Percentiles rank a stretch among this genome's conserved stretches.
These are phyloP conservation scores for Chloebia gouldiae DNA, from an alignment of 2,113 vertebrate species.

Conservation along the genomic window DNA sequence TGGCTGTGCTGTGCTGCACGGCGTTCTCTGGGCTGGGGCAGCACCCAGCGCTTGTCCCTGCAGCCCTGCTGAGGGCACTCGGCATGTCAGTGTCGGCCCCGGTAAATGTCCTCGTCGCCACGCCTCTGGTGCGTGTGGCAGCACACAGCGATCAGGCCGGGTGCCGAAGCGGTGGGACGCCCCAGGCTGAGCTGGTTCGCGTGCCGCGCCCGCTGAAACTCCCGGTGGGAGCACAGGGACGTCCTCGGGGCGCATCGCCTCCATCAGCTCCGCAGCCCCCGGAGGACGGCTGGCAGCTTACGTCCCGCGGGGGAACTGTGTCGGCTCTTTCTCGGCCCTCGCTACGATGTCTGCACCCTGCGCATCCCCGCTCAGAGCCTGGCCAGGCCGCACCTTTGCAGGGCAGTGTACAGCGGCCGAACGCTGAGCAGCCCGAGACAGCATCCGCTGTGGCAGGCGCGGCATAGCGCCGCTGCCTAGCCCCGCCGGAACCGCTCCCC, in stretches of 20 bases:
- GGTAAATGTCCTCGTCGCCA: neutral
- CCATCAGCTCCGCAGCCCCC: neutral
- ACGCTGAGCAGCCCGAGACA: fast-evolving
- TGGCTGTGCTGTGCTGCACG: neutral
- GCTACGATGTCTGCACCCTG: fast-evolving
- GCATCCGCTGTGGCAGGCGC: fast-evolving
- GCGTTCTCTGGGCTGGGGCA: neutral
- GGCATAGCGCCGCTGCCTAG: fast-evolving
- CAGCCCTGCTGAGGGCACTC: neutral
- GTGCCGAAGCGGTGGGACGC: fast-evolving
- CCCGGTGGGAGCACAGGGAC: fast-evolving
- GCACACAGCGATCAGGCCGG: fast-evolving
- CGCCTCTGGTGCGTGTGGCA: fast-evolving
- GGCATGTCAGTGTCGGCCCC: neutral
- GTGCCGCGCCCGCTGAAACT: neutral
- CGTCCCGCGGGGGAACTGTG: fast-evolving
- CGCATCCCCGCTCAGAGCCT: neutral
- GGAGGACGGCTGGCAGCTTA: neutral
- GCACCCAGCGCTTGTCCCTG: fast-evolving
- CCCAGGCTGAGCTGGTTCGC: neutral
- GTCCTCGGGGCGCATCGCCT: fast-evolving
- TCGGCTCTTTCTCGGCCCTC: fast-evolving
- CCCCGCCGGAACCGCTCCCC: neutral
- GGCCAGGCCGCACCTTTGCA: neutral
- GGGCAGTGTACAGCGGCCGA: fast-evolving